These are phyloP conservation scores for Sarotherodon lohbergeri DNA, from an alignment of 2,113 vertebrate species.

Conservation along the genomic window DNA sequence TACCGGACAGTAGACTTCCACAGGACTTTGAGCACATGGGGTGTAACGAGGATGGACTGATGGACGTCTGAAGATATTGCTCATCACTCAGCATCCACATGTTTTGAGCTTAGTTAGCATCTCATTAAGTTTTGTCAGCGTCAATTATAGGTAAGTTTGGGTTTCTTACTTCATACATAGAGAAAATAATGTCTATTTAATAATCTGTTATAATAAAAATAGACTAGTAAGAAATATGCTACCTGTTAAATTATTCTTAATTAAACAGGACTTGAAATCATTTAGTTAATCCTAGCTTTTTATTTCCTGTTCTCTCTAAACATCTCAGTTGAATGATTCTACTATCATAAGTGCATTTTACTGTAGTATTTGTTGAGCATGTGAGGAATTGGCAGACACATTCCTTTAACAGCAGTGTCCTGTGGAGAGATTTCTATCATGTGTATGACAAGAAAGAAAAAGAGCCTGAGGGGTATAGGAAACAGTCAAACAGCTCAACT, in stretches of 20 bases:
- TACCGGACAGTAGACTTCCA: not conserved
- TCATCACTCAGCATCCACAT: not conserved
- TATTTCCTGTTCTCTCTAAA: not conserved
- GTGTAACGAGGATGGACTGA: not conserved
- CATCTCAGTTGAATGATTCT: not conserved
- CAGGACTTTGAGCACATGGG: not conserved
- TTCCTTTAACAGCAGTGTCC: not conserved
- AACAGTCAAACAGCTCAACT: not conserved
- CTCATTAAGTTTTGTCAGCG: not conserved
- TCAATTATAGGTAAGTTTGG: slow-evolving; percentile 29
- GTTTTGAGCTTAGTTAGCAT: not conserved
- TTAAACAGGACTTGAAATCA: not conserved
- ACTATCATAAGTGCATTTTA: not conserved
- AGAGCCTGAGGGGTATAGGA: not conserved
- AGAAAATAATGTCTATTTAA: not conserved
- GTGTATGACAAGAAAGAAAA: not conserved
- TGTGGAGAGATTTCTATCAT: not conserved
- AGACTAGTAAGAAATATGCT: not conserved
- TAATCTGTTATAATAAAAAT: not conserved
- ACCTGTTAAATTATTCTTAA: not conserved
- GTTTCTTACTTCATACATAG: not conserved
- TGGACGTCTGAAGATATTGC: not conserved
- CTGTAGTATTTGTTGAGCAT: not conserved
- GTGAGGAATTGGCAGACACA: not conserved
- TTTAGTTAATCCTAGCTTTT: not conserved